phyloP scores from a whole-genome alignment of 2,113 vertebrate genomes.

The Mola mola region DNA sequence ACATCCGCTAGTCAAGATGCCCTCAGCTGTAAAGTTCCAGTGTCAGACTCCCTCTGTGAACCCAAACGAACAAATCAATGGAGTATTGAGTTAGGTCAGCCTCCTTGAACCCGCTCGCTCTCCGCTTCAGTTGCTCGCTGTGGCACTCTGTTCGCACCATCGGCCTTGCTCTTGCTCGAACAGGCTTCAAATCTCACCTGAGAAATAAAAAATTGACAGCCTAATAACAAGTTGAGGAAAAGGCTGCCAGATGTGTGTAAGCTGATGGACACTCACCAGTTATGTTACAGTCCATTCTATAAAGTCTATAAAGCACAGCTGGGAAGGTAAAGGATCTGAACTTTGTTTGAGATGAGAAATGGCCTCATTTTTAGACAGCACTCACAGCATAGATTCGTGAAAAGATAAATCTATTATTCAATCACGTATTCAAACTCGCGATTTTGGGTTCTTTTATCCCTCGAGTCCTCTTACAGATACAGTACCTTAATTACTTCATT shows the following conservation, averaged over 20 bases:
- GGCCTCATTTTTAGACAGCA: no score
- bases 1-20: conserved; percentile 60
- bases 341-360: no score
- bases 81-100: conserved; percentile 74
- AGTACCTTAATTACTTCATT: conserved; percentile 17
- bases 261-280: not conserved
- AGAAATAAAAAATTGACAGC: conserved; percentile 30
- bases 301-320: no score
- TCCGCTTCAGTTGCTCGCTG: conserved; percentile 29
- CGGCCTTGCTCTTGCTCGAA: conserved; percentile 29
- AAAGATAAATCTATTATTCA: not conserved
- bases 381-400: not conserved
- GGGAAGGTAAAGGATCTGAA: no score
- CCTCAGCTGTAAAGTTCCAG: conserved; percentile 67
- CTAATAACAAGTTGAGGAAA: conserved; percentile 13
- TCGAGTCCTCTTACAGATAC: not conserved
- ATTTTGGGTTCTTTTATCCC: not conserved
- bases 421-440: conserved; percentile 6
- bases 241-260: not conserved
- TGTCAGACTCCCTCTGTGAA: conserved; percentile 70
- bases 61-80: conserved; percentile 77
- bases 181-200: conserved; percentile 33
- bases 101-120: conserved; percentile 67
- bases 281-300: no score
- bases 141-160: conserved; percentile 15